Evolutionary conservation across 2,888 invertebrate genomes (phyloP), one percentile per base, ranked within the genome.

Genomic region (Gerris lacustris): DNA sequence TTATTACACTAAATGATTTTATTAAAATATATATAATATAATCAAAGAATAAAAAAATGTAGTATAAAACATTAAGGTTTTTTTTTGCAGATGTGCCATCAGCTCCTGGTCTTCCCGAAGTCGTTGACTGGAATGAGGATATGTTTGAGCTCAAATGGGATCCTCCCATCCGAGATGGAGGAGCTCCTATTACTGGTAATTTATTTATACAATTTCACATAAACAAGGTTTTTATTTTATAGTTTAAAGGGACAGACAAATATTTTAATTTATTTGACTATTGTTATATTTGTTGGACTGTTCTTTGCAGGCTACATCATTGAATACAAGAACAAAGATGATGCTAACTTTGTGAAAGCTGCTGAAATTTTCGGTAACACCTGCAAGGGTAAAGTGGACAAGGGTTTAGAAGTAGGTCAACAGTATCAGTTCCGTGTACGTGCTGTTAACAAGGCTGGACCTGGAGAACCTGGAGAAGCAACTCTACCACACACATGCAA

Each of bases 381-480:
- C 71, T 92, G 91, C 79, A 88, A 89, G 77, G 96, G 94, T 45
- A 89, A 91, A 7, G 95, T 98, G 0, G 90, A 90, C 0, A 91
- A 91, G 80, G 64, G 17, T 9, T 82, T 97, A 77, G 93, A 94
- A 78, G 94, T 95, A 82, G 95, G 95, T 31, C 94, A 94, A 80
- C 94, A 95, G 78, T 97, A 97, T 80, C 95, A 96, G 81, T 97
- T 96, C 86, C 84, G 95, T 55, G 87, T 96, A 2, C 85, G 92
- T n/a, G 98, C 98, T 31, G 83, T 96, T 15, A 99, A 99, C 82
- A 94, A 95, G 82, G 96, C 96, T 67, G 98, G 99, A 1, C 88
- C 88, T 64, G 94, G 94, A 0, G 93, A 94, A 77, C 92, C 95
- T 0, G 92, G 92, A 44, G 94, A 95, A 81, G 91, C 92, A 78